Conservation (phyloP, 2,888 invertebrate species). For the Flexamia atlantica region DNA sequence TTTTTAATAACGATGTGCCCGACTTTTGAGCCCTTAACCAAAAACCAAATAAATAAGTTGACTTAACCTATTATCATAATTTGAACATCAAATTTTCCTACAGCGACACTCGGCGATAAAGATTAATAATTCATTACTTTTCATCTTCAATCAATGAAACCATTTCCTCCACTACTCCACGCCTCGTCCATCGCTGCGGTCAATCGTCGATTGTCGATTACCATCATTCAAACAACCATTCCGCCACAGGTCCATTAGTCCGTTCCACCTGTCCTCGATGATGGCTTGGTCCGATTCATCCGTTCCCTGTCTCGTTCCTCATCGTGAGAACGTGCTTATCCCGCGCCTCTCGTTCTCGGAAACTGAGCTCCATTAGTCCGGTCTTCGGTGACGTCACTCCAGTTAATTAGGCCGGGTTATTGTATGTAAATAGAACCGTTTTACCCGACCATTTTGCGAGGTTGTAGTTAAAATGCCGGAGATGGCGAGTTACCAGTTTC, state of each 20-base stretch:
- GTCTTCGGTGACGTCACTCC: background rate
- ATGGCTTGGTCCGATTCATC: background rate
- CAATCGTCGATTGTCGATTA: background rate
- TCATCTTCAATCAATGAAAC: no score
- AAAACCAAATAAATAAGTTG: no score
- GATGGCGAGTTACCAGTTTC: background rate
- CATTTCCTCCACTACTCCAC: no score
- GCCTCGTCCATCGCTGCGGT: no score
- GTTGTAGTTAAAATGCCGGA: background rate
- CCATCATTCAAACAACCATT: background rate
- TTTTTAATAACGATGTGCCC: no score
- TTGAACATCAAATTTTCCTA: no score
- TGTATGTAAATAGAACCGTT: slow-evolving; percentile 46
- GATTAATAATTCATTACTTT: no score
- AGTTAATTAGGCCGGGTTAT: slow-evolving; percentile 40
- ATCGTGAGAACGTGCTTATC: slow-evolving; percentile 40
- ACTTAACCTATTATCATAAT: no score
- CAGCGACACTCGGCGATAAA: no score
- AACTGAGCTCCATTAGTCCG: slow-evolving; percentile 10
- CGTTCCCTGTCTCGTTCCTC: slow-evolving; percentile 9
- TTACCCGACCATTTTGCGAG: slow-evolving; percentile 27
- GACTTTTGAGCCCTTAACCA: no score
- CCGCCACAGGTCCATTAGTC: slow-evolving; percentile 3
- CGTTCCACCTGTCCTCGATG: background rate
- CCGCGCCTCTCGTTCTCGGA: slow-evolving; percentile 3